Conservation (phyloP, 2,888 invertebrate genomes). For the Cheilosia pagana region DNA sequence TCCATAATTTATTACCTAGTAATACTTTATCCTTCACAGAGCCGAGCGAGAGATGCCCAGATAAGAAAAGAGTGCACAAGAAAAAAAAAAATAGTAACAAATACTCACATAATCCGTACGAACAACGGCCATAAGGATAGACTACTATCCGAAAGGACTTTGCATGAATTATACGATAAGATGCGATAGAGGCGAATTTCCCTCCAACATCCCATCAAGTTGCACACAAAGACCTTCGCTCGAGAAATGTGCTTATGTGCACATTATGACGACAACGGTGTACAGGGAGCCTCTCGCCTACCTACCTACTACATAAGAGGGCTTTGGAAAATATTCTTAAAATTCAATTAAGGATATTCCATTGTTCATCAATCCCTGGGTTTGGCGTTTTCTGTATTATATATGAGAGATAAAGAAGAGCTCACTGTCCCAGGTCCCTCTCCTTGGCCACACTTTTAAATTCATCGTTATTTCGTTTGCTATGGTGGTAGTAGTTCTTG, state of each 20-base stretch:
- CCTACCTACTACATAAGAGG: slow-evolving; percentile 47
- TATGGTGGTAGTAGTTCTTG: slow-evolving; percentile 12
- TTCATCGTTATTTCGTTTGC: slow-evolving; percentile 49
- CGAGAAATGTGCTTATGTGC: slow-evolving; percentile 71
- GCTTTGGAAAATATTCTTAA: slow-evolving; percentile 73
- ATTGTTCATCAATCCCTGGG: slow-evolving; percentile 74
- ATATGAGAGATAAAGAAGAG: slow-evolving; percentile 6
- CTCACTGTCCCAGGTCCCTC: slow-evolving; percentile 37
- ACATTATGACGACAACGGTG: slow-evolving; percentile 65
- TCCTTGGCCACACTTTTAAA: slow-evolving; percentile 59
- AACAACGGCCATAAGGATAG: slow-evolving; percentile 66
- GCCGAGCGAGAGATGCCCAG: slow-evolving; percentile 50
- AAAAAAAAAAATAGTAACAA: slow-evolving; percentile 47
- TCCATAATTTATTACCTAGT: slow-evolving; percentile 73
- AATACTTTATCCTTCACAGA: slow-evolving; percentile 70
- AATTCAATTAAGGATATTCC: slow-evolving; percentile 74
- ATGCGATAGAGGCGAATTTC: slow-evolving; percentile 58
- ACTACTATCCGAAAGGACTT: slow-evolving; percentile 68
- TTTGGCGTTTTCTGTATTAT: slow-evolving; percentile 53
- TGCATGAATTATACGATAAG: slow-evolving; percentile 74
- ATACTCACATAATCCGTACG: slow-evolving; percentile 67
- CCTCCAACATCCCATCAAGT: slow-evolving; percentile 17
- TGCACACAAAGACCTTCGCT: slow-evolving; percentile 61
- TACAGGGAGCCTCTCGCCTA: slow-evolving; percentile 11
- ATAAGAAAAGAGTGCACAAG: slow-evolving; percentile 44